phyloP scores from a whole-genome alignment of 2,797 vertebrate genomes.

The Cyclura pinguis region DNA sequence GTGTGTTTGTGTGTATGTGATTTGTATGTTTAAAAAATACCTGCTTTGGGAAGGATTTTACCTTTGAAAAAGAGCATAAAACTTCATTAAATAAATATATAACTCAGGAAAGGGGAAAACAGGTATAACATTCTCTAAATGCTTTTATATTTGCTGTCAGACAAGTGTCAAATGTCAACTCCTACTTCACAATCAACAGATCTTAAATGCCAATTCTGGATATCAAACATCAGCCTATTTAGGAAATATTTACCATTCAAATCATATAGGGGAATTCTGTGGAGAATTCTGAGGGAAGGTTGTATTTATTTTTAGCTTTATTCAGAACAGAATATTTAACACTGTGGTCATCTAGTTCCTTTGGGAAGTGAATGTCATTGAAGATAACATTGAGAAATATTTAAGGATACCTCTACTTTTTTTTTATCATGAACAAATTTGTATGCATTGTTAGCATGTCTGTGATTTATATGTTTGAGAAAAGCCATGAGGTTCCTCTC shows the following conservation, averaged over 20 bases:
- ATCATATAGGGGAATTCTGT: background rate
- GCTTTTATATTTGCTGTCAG: background rate
- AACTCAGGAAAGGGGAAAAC: background rate
- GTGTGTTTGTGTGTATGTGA: background rate
- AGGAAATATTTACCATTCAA: background rate
- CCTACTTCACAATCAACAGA: background rate
- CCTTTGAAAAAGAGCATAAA: background rate
- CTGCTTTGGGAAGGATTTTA: background rate
- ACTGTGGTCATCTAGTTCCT: background rate
- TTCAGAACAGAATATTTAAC: background rate
- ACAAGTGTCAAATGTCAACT: background rate
- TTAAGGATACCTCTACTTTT: background rate
- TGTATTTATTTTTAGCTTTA: background rate
- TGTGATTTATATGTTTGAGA: conserved; percentile 18
- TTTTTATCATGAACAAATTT: background rate
- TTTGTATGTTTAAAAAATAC: background rate
- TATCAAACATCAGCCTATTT: background rate
- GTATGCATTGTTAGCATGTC: background rate
- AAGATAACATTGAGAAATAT: background rate
- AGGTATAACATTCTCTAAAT: background rate
- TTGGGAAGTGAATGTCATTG: background rate
- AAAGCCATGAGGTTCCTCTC: background rate
- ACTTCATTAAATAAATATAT: too few species aligned
- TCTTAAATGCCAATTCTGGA: background rate
- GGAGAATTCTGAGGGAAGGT: background rate